Evolutionary conservation across 2,888 invertebrate species (phyloP).

Genomic region (Hetaerina titia): DNA sequence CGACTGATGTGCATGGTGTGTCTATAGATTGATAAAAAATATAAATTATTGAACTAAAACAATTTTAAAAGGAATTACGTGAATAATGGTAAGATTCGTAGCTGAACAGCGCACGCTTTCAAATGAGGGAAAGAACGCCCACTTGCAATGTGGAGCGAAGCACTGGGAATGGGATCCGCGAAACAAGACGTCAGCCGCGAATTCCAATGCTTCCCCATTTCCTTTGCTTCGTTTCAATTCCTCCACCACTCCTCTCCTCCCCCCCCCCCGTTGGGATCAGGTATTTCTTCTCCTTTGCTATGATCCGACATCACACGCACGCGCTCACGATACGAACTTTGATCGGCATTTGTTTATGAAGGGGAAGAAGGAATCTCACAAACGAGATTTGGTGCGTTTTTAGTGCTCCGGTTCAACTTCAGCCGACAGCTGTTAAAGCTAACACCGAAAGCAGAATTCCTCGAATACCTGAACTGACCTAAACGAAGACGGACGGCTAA

Average conservation of each 20-base stretch:
- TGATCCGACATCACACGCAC: background rate
- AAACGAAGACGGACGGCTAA: background rate
- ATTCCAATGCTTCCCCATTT: background rate
- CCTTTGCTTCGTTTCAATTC: background rate
- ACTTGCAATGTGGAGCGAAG: background rate
- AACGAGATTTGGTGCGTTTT: constrained; percentile 25
- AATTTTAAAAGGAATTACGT: no score
- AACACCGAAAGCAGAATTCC: constrained; percentile 12
- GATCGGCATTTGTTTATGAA: constrained; percentile 19
- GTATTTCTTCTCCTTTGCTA: background rate
- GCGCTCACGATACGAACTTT: constrained; percentile 17
- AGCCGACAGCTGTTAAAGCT: background rate
- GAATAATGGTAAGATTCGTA: no score
- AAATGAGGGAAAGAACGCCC: background rate
- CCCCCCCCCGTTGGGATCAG: background rate
- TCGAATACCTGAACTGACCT: background rate
- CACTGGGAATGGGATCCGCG: background rate
- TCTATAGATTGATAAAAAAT: no score
- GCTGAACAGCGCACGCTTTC: background rate
- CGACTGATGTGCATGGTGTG: no score
- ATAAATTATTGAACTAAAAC: no score
- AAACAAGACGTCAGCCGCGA: background rate
- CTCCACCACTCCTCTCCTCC: background rate
- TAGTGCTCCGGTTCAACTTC: background rate
- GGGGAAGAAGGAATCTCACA: background rate